A percentile compares a stretch with the other conserved stretches of the same genome.
phyloP scores from a whole-genome alignment of 2,113 vertebrate species.

The Bubalus kerabau region DNA sequence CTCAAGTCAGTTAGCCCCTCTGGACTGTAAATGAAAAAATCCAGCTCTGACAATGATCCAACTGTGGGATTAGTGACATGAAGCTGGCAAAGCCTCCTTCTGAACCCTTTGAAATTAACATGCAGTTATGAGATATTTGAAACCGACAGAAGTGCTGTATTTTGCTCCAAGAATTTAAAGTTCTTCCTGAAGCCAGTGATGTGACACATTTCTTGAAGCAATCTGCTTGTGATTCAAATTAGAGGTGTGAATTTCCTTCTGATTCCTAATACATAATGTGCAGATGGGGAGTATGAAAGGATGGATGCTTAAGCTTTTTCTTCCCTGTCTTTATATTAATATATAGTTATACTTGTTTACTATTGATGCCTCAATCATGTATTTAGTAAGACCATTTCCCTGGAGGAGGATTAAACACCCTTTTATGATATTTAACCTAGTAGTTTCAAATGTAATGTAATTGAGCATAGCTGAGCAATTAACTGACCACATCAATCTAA shows the following conservation, averaged over 20 bases:
- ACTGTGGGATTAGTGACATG: not conserved
- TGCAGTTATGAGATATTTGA: slow-evolving; percentile 6
- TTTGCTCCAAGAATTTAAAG: slow-evolving; percentile 51
- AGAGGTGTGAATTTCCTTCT: slow-evolving; percentile 45
- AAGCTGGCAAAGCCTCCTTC: not conserved
- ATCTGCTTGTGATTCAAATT: slow-evolving; percentile 54
- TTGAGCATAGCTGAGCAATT: not conserved
- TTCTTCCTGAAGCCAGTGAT: slow-evolving; percentile 48
- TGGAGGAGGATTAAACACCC: not conserved
- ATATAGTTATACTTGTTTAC: slow-evolving; percentile 47
- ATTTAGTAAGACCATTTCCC: not conserved
- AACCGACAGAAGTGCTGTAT: slow-evolving; percentile 46
- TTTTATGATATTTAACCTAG: not conserved
- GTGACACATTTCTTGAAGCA: slow-evolving; percentile 32
- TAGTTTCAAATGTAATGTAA: not conserved
- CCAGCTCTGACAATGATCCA: not conserved
- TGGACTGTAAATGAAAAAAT: not conserved
- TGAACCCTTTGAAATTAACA: slow-evolving; percentile 42
- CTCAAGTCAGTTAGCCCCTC: not conserved
- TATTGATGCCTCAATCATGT: not conserved
- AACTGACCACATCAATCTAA: not conserved
- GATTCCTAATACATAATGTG: slow-evolving; percentile 31
- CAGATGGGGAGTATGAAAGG: not conserved
- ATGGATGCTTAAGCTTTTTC: not conserved
- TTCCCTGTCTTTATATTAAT: not conserved